Percentiles rank a stretch among this genome's conserved stretches.
Conservation (phyloP, 2,113 vertebrate species). For the Camelus bactrianus region DNA sequence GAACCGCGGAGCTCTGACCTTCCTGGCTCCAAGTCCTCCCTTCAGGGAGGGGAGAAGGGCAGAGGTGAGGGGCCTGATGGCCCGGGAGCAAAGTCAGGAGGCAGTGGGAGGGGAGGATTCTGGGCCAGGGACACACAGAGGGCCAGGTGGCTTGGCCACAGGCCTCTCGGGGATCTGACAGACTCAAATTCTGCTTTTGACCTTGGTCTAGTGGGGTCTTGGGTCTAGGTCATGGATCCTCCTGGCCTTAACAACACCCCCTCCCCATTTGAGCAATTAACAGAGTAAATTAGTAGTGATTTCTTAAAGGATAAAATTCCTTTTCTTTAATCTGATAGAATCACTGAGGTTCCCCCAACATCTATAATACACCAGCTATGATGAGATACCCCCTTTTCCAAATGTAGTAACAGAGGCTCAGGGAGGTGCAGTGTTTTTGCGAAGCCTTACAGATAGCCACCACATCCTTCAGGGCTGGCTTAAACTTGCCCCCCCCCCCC, state of each 20-base stretch:
- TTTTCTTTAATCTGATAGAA: neutral
- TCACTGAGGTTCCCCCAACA: neutral
- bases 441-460: neutral
- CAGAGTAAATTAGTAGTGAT: neutral
- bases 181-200: neutral
- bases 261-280: neutral
- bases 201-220: neutral
- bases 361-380: rapidly evolving
- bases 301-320: neutral
- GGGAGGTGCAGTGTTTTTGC: neutral
- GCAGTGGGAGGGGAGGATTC: neutral
- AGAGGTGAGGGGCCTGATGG: neutral
- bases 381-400: neutral
- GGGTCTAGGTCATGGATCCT: neutral
- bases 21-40: neutral
- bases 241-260: neutral
- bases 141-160: neutral
- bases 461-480: neutral
- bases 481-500: rapidly evolving
- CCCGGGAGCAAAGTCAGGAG: too few relatives aligned
- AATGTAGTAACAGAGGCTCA: neutral
- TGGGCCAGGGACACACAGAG: neutral
- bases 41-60: neutral
- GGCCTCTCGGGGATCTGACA: neutral
- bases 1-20: neutral